Percentiles rank a stretch among this genome's conserved stretches.
Conservation (phyloP, 2,797 vertebrate species). For the Silurus aristotelis region DNA sequence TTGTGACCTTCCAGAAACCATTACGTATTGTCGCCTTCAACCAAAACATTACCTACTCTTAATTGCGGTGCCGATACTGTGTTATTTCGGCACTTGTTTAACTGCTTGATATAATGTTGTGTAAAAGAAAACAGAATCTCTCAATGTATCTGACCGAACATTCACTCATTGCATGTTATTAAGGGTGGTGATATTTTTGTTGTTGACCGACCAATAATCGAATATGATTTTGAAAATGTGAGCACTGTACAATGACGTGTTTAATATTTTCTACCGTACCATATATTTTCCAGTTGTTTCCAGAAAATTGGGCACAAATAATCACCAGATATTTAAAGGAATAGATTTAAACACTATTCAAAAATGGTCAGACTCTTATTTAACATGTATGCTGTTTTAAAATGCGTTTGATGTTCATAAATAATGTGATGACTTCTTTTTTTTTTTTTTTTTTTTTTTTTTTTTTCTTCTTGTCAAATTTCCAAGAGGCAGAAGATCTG, state of each 20-base stretch:
- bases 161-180: neutral
- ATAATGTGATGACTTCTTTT: slow-evolving; percentile 46
- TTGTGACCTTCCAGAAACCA: neutral
- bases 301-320: neutral
- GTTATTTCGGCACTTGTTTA: too few species aligned
- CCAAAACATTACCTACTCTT: neutral
- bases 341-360: neutral
- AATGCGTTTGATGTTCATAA: slow-evolving; percentile 7
- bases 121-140: neutral
- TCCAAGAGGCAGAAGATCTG: slow-evolving; percentile 36
- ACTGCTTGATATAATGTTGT: neutral
- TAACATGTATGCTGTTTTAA: neutral
- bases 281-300: neutral
- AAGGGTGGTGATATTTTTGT: neutral
- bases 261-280: neutral
- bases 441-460: slow-evolving; percentile 4
- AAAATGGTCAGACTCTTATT: neutral
- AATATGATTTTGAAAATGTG: neutral
- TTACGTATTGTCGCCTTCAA: neutral
- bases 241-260: neutral
- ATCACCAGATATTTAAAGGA: neutral
- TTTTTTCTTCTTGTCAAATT: slow-evolving; percentile 9
- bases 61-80: neutral
- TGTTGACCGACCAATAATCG: neutral
- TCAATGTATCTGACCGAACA: too few species aligned